Percentiles rank a stretch among this genome's conserved stretches.
Evolutionary conservation across 2,113 vertebrate species (phyloP).

Genomic region (Megaleporinus macrocephalus): DNA sequence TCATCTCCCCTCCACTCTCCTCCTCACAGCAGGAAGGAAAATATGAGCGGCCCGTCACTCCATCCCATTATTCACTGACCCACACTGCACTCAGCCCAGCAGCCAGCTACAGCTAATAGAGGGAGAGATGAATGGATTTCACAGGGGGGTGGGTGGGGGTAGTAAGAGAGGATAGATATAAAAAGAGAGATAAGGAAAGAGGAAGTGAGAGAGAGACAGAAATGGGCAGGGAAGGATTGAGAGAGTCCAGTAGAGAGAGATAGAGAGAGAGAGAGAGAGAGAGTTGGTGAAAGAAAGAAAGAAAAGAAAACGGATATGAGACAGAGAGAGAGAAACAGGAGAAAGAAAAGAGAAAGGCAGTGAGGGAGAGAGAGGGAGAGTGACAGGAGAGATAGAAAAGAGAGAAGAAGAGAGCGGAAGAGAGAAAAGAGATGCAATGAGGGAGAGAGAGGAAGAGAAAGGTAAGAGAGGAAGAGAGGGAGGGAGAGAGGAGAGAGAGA

Average conservation of each 20-base stretch:
- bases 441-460: too few relatives aligned
- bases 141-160: constrained; percentile 58
- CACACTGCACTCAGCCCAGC: constrained; percentile 59
- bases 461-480: background rate
- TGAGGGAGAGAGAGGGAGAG: constrained; percentile 39
- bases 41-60: constrained; percentile 28
- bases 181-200: background rate
- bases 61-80: constrained; percentile 55
- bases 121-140: constrained; percentile 61
- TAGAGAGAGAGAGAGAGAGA: background rate
- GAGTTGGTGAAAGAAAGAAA: background rate
- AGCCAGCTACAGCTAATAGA: constrained; percentile 64
- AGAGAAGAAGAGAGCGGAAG: too few relatives aligned
- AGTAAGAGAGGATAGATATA: background rate
- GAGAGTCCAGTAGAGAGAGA: too few relatives aligned
- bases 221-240: background rate
- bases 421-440: too few relatives aligned
- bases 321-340: constrained; percentile 23
- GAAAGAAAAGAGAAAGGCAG: constrained; percentile 54
- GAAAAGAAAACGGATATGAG: too few relatives aligned
- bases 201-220: too few relatives aligned
- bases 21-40: constrained; percentile 20
- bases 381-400: background rate
- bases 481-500: constrained; percentile 65
- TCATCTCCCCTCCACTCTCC: background rate